These are phyloP conservation scores for Drosophila niveifrons DNA, from an alignment of 2,888 invertebrate species.

Conservation along the genomic window DNA sequence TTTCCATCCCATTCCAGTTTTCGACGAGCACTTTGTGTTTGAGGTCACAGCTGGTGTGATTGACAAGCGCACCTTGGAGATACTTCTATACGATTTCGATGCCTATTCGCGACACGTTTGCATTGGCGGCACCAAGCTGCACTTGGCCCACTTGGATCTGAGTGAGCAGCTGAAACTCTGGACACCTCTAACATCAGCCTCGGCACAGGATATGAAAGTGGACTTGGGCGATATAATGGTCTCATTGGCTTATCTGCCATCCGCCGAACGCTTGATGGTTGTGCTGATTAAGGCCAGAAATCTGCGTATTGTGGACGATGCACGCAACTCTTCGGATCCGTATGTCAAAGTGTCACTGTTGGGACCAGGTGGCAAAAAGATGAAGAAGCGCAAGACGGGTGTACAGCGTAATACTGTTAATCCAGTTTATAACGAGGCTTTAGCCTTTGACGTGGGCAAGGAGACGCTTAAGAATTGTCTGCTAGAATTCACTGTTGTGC, in stretches of 20 bases:
- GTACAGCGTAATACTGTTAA: constrained; percentile 94
- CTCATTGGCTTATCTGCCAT: constrained; percentile 95
- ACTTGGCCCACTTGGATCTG: constrained; percentile 87
- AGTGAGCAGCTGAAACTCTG: constrained; percentile 87
- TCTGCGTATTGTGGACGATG: constrained; percentile 96
- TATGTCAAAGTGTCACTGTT: constrained; percentile 96
- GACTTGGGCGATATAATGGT: constrained; percentile 96
- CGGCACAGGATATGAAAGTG: constrained; percentile 88
- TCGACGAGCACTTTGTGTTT: constrained; percentile 90
- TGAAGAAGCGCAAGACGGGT: constrained; percentile 97
- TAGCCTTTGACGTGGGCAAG: constrained; percentile 95
- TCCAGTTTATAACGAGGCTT: constrained; percentile 96
- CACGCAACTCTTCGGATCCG: constrained; percentile 95
- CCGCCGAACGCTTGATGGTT: constrained; percentile 95
- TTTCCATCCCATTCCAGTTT: constrained; percentile 86
- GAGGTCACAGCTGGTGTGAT: constrained; percentile 87
- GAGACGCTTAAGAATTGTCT: constrained; percentile 87
- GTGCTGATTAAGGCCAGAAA: constrained; percentile 96
- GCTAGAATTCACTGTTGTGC: constrained; percentile 88
- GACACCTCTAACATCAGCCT: constrained; percentile 87
- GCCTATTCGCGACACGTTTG: constrained; percentile 88
- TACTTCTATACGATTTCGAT: constrained; percentile 89
- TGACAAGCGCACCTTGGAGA: constrained; percentile 87
- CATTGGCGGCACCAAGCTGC: constrained; percentile 88
- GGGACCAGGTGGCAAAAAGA: constrained; percentile 94